These are phyloP conservation scores for Andricus grossulariae DNA, from an alignment of 1,140 invertebrate species.

Conservation along the genomic window DNA sequence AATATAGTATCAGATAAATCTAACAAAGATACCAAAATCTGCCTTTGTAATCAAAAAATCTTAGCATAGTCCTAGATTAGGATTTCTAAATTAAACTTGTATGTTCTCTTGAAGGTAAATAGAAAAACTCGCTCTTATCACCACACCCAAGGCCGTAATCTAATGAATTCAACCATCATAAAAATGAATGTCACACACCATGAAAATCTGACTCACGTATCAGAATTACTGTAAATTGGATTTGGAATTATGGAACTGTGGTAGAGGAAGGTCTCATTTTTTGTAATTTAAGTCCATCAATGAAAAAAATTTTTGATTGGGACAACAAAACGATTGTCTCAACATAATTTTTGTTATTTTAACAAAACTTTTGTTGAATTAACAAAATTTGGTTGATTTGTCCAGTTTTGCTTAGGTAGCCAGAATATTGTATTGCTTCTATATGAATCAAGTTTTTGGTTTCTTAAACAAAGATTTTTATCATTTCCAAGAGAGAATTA, in stretches of 20 bases:
- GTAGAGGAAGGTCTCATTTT: neutral
- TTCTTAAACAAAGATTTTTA: neutral
- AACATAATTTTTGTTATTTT: no score
- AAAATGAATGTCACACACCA: conserved; percentile 6
- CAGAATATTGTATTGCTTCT: neutral
- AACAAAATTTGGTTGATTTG: no score
- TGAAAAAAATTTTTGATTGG: no score
- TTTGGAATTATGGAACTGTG: neutral
- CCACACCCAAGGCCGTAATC: neutral
- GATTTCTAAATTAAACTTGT: no score
- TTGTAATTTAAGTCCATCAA: no score
- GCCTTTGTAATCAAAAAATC: no score
- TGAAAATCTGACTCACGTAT: neutral
- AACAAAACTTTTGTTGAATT: no score
- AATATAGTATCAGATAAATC: no score
- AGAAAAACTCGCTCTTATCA: neutral
- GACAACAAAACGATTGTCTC: no score
- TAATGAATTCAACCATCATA: neutral
- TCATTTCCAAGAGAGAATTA: neutral
- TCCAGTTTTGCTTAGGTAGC: no score
- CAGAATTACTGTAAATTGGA: neutral
- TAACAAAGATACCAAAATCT: no score
- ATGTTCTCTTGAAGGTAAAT: neutral
- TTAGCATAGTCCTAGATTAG: no score
- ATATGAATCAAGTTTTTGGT: neutral